Conservation (phyloP, 1,140 invertebrate genomes). For the Leptoteleia sp. region DNA sequence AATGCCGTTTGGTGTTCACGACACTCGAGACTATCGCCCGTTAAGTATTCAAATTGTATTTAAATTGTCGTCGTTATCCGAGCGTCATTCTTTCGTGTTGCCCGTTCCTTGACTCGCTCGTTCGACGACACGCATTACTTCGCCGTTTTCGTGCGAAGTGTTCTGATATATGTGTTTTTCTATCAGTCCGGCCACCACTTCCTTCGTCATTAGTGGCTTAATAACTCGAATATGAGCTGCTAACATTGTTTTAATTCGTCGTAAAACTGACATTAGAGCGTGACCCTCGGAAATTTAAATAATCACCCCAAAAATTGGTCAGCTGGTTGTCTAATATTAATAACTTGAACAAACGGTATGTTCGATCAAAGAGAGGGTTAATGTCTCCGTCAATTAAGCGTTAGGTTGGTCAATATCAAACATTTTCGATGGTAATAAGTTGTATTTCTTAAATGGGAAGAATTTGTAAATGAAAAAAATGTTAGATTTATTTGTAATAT, state of each 20-base stretch:
- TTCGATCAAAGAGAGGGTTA: too few relatives aligned
- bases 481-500: too few relatives aligned
- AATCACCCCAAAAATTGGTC: too few relatives aligned
- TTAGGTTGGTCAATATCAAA: too few relatives aligned
- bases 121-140: constrained; percentile 38
- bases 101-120: constrained; percentile 50
- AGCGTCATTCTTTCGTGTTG: constrained; percentile 60
- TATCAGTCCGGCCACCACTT: constrained; percentile 13
- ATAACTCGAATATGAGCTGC: constrained; percentile 47
- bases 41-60: constrained; percentile 75
- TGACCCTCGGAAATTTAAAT: neutral
- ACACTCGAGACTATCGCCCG: constrained; percentile 62
- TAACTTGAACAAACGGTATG: too few relatives aligned
- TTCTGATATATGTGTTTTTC: constrained; percentile 53
- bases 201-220: constrained; percentile 49
- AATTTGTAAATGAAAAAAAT: too few relatives aligned
- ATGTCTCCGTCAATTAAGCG: too few relatives aligned
- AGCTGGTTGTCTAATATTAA: too few relatives aligned
- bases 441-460: too few relatives aligned
- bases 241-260: constrained; percentile 54
- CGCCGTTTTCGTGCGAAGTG: constrained; percentile 13
- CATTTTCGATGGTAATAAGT: too few relatives aligned
- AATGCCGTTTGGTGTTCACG: constrained; percentile 59
- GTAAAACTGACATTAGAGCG: constrained; percentile 41
- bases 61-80: constrained; percentile 72